Evolutionary conservation across 2,113 vertebrate genomes (phyloP), one percentile per base, ranked within the genome.

Genomic region (Pelecanus crispus): DNA sequence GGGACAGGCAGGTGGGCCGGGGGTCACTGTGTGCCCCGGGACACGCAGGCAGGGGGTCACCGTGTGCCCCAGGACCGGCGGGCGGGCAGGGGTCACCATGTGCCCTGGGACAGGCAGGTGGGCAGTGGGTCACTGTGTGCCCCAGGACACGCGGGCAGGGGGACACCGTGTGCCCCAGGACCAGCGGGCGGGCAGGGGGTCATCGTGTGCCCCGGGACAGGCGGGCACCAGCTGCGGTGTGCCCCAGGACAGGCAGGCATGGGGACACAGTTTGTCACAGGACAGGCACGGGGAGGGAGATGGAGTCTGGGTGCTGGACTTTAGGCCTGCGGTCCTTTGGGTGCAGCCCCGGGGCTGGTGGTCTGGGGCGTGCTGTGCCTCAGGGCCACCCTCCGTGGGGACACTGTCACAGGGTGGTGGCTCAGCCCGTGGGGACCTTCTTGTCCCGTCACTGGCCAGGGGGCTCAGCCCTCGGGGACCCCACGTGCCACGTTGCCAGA

Each of bases 391-490:
- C 44, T 29, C 67, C 63, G 28, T 3, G 25, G 11, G 16, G 47
- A 22, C 21, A 1, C 2, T 53, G 66, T 25, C 52, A 18, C n/a
- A 9, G 28, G 13, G 25, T 6, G 32, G 21, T 50, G 63, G 22
- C 34, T 84, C 44, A 31, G 25, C 22, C 38, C 24, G 2, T 22
- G 67, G 52, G 26, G 5, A 17, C 47, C 47, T 47, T 7, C 24
- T 56, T 19, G 36, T 63, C 44, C 29, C 13, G 1, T 25, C 38
- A 4, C 5, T 29, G 29, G 7, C 6, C 9, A 0, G 5, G 42
- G 20, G 52, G 40, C 61, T 80, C 73, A 34, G 47, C 31, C 31
- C 31, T 44, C 28, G 2, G 50, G 9, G 42, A 26, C 32, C 32
- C 47, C 24, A 1, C 2, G 6, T 52, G 36, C 34, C 61, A 29